Evolutionary conservation across 2,113 vertebrate species (phyloP).

Genomic region (Ciconia stormi): DNA sequence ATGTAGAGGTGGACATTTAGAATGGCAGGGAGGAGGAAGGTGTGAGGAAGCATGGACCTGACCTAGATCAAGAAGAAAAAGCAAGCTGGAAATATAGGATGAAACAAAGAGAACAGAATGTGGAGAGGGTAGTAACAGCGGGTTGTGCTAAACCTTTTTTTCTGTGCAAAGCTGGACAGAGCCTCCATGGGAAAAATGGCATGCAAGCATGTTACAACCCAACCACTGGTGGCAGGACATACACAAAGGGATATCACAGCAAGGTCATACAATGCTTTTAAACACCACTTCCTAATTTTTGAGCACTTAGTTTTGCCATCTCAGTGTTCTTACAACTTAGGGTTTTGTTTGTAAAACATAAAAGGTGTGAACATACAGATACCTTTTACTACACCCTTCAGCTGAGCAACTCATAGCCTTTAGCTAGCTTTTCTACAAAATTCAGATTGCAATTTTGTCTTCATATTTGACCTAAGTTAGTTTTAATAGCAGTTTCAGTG

Average conservation of each 20-base stretch:
- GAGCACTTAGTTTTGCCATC: neutral
- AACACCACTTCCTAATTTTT: neutral
- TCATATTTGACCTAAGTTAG: neutral
- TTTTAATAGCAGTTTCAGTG: neutral
- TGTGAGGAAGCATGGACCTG: neutral
- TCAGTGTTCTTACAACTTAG: neutral
- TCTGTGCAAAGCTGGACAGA: neutral
- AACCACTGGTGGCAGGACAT: neutral
- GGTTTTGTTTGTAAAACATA: neutral
- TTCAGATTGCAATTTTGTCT: neutral
- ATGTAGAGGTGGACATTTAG: too few species aligned
- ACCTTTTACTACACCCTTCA: neutral
- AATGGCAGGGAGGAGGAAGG: neutral
- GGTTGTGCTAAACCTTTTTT: neutral
- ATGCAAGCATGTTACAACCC: neutral
- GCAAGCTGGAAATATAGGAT: neutral
- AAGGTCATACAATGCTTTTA: neutral
- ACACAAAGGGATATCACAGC: neutral
- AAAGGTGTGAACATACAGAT: neutral
- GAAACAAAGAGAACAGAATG: neutral
- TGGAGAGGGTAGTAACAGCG: neutral
- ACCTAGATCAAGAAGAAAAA: neutral
- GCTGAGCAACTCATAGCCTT: neutral
- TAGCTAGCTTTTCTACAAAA: neutral
- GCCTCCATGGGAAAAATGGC: neutral